Evolutionary conservation across 2,113 vertebrate species (phyloP).

Genomic region (Clinocottus analis): DNA sequence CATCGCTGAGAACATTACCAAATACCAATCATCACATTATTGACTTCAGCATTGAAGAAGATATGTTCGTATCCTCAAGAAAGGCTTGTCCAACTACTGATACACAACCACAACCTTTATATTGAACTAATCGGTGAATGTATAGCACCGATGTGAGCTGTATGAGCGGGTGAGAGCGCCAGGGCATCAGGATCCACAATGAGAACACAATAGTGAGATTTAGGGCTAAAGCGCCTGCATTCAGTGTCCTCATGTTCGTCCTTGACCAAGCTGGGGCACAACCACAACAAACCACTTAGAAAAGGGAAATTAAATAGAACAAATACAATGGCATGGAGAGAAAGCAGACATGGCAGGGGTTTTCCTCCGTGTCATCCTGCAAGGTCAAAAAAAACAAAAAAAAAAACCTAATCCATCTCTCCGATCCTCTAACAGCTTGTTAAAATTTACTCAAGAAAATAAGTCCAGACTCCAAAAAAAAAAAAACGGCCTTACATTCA

Average conservation of each 20-base stretch:
- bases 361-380: conserved; percentile 69
- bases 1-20: background rate
- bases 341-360: conserved; percentile 64
- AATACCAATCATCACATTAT: background rate
- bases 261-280: conserved; percentile 68
- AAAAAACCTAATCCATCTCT: conserved; percentile 24
- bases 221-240: conserved; percentile 43
- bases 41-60: background rate
- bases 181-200: background rate
- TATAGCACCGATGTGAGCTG: background rate
- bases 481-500: background rate
- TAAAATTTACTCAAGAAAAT: conserved; percentile 17
- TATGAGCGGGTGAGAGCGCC: conserved; percentile 22
- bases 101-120: conserved; percentile 27
- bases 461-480: background rate
- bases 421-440: conserved; percentile 15
- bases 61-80: background rate
- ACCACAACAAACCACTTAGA: conserved; percentile 78
- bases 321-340: conserved; percentile 67
- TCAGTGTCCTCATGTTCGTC: conserved; percentile 59
- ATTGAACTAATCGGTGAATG: conserved; percentile 14
- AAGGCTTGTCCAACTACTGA: background rate
- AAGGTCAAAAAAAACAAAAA: conserved; percentile 73
- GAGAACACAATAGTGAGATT: conserved; percentile 31
- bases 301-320: conserved; percentile 75